Conservation (phyloP, 2,888 invertebrate species). For the Pedicia rivosa region DNA sequence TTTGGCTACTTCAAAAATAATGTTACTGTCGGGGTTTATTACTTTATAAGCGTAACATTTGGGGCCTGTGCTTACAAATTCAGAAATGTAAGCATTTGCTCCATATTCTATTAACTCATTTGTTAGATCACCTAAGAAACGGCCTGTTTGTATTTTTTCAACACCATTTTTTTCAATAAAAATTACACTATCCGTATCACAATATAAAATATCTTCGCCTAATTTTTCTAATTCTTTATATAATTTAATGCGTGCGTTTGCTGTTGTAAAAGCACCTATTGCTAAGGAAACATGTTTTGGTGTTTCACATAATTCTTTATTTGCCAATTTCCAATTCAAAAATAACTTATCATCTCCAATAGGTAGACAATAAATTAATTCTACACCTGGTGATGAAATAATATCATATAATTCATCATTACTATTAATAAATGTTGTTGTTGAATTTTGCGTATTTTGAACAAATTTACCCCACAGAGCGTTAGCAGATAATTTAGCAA, state of each 20-base stretch:
- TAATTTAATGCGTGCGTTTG: background rate
- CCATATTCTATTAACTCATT: background rate
- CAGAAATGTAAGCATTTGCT: background rate
- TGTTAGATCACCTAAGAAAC: background rate
- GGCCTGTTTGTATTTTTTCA: background rate
- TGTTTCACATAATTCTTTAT: no score
- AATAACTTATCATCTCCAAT: no score
- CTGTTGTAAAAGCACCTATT: background rate
- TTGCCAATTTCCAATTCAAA: no score
- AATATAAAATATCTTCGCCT: background rate
- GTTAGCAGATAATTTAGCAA: constrained; percentile 18
- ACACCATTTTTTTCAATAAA: no score
- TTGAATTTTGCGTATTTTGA: constrained; percentile 14
- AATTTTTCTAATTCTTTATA: background rate
- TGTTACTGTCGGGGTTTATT: background rate
- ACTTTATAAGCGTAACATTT: background rate
- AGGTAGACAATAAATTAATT: no score
- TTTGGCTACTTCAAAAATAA: background rate
- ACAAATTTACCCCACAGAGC: constrained; percentile 19
- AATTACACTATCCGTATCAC: background rate
- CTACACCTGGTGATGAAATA: constrained; percentile 2
- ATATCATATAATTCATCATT: constrained; percentile 6
- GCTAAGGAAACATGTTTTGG: no score
- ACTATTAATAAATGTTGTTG: constrained; percentile 12
- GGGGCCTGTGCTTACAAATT: background rate